Conservation (phyloP, 2,113 vertebrate genomes). For the Gallinago undulata region DNA sequence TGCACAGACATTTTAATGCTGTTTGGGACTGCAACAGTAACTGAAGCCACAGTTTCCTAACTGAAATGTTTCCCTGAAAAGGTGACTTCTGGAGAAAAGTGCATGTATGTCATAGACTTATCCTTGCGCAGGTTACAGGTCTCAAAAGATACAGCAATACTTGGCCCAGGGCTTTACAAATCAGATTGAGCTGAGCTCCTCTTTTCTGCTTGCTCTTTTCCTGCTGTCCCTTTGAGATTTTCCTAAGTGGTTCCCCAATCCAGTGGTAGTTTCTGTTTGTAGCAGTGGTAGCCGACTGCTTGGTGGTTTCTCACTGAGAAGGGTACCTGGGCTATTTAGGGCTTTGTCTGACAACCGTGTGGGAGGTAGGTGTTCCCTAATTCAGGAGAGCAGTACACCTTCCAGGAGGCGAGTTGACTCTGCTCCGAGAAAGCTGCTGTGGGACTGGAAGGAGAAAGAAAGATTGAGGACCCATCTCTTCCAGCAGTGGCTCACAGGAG, state of each 20-base stretch:
- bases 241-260: neutral
- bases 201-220: neutral
- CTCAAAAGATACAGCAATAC: neutral
- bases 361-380: neutral
- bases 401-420: neutral
- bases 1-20: neutral
- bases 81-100: neutral
- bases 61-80: neutral
- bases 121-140: accelerated
- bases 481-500: neutral
- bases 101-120: accelerated
- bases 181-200: neutral
- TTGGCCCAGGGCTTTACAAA: neutral
- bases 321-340: neutral
- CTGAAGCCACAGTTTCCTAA: neutral
- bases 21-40: neutral
- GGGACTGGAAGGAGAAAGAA: neutral
- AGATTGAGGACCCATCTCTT: neutral
- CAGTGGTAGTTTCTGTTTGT: neutral
- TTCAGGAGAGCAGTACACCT: neutral
- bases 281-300: neutral
- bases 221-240: neutral
- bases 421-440: neutral
- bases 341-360: neutral
- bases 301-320: neutral